phyloP scores from a whole-genome alignment of 2,888 invertebrate species.

The Eristalis pertinax region DNA sequence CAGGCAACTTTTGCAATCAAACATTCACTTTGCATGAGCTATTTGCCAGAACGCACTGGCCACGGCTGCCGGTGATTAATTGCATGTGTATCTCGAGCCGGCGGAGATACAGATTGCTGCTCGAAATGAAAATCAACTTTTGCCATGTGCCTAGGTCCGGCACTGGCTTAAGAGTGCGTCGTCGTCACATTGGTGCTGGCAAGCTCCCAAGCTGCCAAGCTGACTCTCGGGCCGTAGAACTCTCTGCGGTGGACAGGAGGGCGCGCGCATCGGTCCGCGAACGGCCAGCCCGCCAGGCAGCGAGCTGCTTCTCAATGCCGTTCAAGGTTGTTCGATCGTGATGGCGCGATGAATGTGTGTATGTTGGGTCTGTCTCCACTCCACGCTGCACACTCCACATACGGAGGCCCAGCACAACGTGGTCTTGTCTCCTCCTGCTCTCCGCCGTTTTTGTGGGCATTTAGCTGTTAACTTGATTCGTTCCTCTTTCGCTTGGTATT shows the following conservation, averaged over 20 bases:
- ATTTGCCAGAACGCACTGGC: slow-evolving; percentile 63
- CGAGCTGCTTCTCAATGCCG: slow-evolving; percentile 68
- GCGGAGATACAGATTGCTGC: slow-evolving; percentile 47
- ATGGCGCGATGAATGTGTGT: slow-evolving; percentile 42
- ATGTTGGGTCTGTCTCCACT: slow-evolving; percentile 6
- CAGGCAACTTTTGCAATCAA: slow-evolving; percentile 55
- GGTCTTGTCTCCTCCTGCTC: neutral
- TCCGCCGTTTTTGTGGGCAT: slow-evolving; percentile 34
- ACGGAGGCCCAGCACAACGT: slow-evolving; percentile 10
- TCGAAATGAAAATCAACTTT: slow-evolving; percentile 61
- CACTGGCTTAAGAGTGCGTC: slow-evolving; percentile 35
- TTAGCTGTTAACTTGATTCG: slow-evolving; percentile 50
- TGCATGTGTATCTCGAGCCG: slow-evolving; percentile 47
- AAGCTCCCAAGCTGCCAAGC: slow-evolving; percentile 23
- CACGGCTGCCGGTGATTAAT: slow-evolving; percentile 60
- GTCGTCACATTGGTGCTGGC: slow-evolving; percentile 29
- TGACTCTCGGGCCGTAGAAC: slow-evolving; percentile 61
- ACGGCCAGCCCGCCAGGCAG: slow-evolving; percentile 25
- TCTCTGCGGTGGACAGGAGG: slow-evolving; percentile 28
- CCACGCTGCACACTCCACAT: slow-evolving; percentile 7
- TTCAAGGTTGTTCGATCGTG: slow-evolving; percentile 66
- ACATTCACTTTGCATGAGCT: slow-evolving; percentile 71
- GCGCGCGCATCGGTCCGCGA: neutral
- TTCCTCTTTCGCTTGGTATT: slow-evolving; percentile 63
- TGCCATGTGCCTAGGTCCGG: slow-evolving; percentile 50